These are phyloP conservation scores for Dicentrarchus labrax DNA, from an alignment of 2,113 vertebrate genomes.

Conservation along the genomic window DNA sequence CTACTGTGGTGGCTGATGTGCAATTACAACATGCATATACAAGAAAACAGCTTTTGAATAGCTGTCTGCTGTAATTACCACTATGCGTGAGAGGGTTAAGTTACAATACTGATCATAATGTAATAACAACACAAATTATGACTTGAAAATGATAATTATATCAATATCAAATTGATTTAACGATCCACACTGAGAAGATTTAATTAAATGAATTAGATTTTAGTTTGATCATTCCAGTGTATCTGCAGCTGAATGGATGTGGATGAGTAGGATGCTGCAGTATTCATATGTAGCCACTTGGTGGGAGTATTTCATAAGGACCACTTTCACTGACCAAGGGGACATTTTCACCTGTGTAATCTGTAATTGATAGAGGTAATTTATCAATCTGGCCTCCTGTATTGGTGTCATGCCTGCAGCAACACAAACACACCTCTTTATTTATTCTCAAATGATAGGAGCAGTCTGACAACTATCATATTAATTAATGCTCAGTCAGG, in stretches of 20 bases:
- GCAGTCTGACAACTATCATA: background rate
- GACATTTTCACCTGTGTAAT: slow-evolving; percentile 19
- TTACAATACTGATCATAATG: background rate
- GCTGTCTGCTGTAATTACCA: no score
- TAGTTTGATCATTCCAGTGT: background rate
- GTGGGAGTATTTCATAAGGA: slow-evolving; percentile 70
- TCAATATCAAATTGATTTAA: no score
- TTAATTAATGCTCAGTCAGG: background rate
- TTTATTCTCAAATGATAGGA: background rate
- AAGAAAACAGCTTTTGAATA: no score
- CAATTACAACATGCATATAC: no score
- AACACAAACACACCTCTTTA: slow-evolving; percentile 17
- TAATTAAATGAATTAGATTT: background rate
- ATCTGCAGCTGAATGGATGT: background rate
- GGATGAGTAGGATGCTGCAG: slow-evolving; percentile 14
- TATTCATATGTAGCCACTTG: slow-evolving; percentile 60
- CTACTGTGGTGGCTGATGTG: no score
- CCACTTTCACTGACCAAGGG: background rate
- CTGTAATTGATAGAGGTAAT: slow-evolving; percentile 1
- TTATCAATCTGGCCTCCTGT: background rate
- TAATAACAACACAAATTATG: background rate
- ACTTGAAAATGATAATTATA: background rate
- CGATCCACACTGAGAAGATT: background rate
- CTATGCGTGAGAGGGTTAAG: no score
- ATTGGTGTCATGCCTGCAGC: slow-evolving; percentile 13